Percentiles rank a stretch among this genome's conserved stretches.
Conservation (phyloP, 2,888 invertebrate species). For the Drosophila kambysellisi region DNA sequence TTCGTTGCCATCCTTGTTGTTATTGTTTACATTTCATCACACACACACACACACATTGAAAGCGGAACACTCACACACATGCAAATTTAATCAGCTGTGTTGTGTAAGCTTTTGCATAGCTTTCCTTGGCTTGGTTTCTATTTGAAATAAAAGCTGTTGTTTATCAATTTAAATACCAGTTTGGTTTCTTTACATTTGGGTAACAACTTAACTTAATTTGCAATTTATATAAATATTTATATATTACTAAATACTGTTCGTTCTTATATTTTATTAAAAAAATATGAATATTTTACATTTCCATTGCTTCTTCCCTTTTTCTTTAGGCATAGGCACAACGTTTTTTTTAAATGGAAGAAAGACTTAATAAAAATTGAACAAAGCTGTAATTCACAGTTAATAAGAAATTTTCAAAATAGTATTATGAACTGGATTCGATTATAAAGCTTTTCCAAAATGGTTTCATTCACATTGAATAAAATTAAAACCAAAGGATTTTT, state of each 20-base stretch:
- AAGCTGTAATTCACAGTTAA: background rate
- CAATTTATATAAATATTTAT: background rate
- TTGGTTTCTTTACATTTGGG: background rate
- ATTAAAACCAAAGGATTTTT: background rate
- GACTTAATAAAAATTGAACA: background rate
- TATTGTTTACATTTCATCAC: constrained; percentile 69
- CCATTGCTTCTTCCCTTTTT: no score
- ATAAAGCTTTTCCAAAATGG: background rate
- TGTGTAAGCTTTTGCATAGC: constrained; percentile 5
- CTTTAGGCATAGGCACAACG: no score
- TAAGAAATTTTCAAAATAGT: background rate
- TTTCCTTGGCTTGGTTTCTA: constrained; percentile 10
- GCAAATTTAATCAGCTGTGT: constrained; percentile 34
- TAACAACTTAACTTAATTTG: background rate
- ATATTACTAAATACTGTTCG: background rate
- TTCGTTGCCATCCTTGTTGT: constrained; percentile 59
- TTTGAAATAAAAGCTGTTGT: background rate
- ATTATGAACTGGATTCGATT: no score
- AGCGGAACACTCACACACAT: background rate
- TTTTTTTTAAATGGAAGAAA: no score
- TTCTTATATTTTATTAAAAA: background rate
- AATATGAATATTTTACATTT: background rate
- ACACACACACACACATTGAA: constrained; percentile 18
- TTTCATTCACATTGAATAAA: background rate
- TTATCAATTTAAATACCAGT: background rate